Percentiles rank a stretch among this genome's conserved stretches.
These are phyloP conservation scores for Stenchaetothrips biformis DNA, from an alignment of 2,888 invertebrate genomes.

Conservation along the genomic window DNA sequence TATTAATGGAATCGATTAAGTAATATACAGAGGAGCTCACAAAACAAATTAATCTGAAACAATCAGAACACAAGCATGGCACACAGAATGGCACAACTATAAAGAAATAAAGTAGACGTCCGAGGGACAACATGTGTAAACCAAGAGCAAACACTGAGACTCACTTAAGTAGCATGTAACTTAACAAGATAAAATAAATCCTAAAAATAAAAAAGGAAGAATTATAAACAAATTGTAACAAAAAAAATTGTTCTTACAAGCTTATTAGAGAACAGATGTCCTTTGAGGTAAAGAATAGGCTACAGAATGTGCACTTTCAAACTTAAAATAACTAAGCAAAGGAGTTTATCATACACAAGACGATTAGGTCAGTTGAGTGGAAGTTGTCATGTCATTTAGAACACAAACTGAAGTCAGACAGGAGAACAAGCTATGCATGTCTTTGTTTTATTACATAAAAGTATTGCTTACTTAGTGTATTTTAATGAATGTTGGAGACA, in stretches of 20 bases:
- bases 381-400: no score
- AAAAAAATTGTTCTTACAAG: not conserved
- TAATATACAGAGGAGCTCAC: not conserved
- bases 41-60: not conserved
- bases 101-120: not conserved
- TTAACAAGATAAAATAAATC: not conserved
- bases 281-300: no score
- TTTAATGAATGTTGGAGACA: no score
- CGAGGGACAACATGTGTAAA: slow-evolving; percentile 24
- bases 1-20: not conserved
- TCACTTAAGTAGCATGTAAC: not conserved
- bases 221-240: not conserved
- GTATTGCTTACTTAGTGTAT: no score
- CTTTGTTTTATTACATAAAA: no score
- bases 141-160: slow-evolving; percentile 8
- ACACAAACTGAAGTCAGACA: no score
- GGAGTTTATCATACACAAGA: no score
- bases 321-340: no score
- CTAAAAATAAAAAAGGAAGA: not conserved
- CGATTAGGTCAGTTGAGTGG: no score
- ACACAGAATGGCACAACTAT: slow-evolving; percentile 14
- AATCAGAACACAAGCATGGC: slow-evolving; percentile 6
- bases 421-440: no score
- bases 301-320: no score
- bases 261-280: not conserved